A percentile compares a stretch with the other conserved stretches of the same genome.
phyloP scores from a whole-genome alignment of 1,140 invertebrate species.

The Lamellibrachia luymesi region DNA sequence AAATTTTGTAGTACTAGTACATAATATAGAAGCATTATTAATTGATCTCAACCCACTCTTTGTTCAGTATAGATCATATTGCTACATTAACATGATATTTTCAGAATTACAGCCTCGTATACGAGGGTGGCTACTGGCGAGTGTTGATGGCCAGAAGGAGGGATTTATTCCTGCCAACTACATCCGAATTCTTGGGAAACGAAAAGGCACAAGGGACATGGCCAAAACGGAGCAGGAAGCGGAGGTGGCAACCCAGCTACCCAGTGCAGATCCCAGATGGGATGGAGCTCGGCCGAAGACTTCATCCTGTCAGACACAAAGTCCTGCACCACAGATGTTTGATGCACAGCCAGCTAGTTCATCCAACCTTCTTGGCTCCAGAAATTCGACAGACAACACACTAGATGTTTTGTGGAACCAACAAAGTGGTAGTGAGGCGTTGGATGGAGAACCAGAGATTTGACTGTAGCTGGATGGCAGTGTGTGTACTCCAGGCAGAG shows the following conservation, averaged over 20 bases:
- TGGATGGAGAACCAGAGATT: background rate
- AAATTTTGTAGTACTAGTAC: too few species aligned
- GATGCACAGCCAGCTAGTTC: background rate
- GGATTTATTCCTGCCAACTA: slow-evolving; percentile 82
- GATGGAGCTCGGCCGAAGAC: background rate
- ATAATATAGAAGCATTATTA: too few species aligned
- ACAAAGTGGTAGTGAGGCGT: background rate
- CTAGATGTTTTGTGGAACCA: background rate
- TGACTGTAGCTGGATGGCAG: background rate
- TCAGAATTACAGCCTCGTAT: slow-evolving; percentile 67
- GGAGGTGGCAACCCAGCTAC: background rate
- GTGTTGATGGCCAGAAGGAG: slow-evolving; percentile 66
- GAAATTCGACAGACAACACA: background rate
- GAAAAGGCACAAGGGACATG: slow-evolving; percentile 35
- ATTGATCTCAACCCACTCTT: too few species aligned
- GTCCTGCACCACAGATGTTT: background rate
- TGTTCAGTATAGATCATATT: too few species aligned
- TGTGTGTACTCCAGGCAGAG: too few species aligned
- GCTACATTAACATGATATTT: slow-evolving; percentile 13
- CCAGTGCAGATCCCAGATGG: background rate
- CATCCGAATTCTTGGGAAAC: slow-evolving; percentile 62
- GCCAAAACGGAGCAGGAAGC: background rate
- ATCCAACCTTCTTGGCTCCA: background rate
- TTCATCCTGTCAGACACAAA: background rate
- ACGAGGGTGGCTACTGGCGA: slow-evolving; percentile 58